Conservation (phyloP, 2,113 vertebrate genomes). For the Dascyllus trimaculatus region DNA sequence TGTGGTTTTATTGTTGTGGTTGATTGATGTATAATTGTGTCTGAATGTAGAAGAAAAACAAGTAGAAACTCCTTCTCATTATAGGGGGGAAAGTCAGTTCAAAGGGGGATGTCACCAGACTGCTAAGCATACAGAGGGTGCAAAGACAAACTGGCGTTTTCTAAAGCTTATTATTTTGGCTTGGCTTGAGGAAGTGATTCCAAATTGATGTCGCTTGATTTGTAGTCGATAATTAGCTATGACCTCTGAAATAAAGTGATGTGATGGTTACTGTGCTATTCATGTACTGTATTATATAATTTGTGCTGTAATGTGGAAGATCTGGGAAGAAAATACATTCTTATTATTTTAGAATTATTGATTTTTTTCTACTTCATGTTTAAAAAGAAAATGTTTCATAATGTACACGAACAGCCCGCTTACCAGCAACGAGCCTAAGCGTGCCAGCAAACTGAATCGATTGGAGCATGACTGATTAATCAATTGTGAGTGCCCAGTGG, state of each 20-base stretch:
- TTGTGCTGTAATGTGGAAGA: neutral
- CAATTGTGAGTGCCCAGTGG: slow-evolving; percentile 50
- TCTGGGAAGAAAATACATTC: neutral
- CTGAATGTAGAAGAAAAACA: too few relatives aligned
- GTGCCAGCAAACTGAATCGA: slow-evolving; percentile 26
- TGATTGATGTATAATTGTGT: too few relatives aligned
- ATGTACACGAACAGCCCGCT: neutral
- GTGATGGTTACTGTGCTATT: neutral
- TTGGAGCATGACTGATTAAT: slow-evolving; percentile 60
- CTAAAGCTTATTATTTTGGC: too few relatives aligned
- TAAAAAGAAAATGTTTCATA: neutral
- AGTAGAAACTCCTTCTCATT: too few relatives aligned
- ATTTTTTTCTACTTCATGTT: neutral
- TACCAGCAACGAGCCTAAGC: slow-evolving; percentile 15
- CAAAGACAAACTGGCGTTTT: too few relatives aligned
- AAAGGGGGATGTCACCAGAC: too few relatives aligned
- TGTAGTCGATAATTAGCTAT: neutral
- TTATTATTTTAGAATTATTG: neutral
- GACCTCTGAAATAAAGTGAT: neutral
- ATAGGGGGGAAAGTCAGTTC: too few relatives aligned
- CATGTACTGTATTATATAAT: too few relatives aligned
- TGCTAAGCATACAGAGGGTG: too few relatives aligned
- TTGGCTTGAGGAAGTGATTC: too few relatives aligned
- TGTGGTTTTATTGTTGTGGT: too few relatives aligned
- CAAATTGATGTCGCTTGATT: neutral